Percentiles rank a stretch among this genome's conserved stretches.
phyloP scores from a whole-genome alignment of 1,140 invertebrate genomes.

The Lasaia peninsularis region DNA sequence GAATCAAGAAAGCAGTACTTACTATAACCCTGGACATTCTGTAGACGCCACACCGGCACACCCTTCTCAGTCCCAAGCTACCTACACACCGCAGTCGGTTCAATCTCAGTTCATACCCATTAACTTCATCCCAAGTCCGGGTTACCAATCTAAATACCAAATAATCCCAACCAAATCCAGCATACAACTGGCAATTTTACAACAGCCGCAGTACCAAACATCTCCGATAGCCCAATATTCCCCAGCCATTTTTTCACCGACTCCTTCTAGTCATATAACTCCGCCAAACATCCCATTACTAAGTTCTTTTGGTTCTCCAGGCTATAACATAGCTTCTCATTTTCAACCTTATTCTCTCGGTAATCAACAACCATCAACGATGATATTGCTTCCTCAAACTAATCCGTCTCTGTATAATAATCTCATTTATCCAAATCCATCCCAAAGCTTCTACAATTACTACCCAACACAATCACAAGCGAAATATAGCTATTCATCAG shows the following conservation, averaged over 20 bases:
- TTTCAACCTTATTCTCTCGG: slow-evolving; percentile 43
- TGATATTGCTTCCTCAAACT: slow-evolving; percentile 56
- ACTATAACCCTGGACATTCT: slow-evolving; percentile 39
- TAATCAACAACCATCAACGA: slow-evolving; percentile 48
- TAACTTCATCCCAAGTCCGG: slow-evolving; percentile 57
- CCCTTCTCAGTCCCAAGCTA: slow-evolving; percentile 27
- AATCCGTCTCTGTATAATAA: slow-evolving; percentile 57
- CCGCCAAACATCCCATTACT: slow-evolving; percentile 26
- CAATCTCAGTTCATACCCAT: slow-evolving; percentile 59
- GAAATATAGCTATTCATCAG: slow-evolving; percentile 54
- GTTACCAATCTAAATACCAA: slow-evolving; percentile 65
- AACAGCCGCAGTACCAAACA: slow-evolving; percentile 38
- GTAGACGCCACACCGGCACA: slow-evolving; percentile 27
- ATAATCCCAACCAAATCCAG: slow-evolving; percentile 45
- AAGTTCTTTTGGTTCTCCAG: slow-evolving; percentile 28
- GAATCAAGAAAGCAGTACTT: slow-evolving; percentile 46
- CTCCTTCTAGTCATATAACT: slow-evolving; percentile 34
- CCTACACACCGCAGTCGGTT: slow-evolving; percentile 34
- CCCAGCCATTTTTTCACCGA: slow-evolving; percentile 39
- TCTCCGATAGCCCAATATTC: slow-evolving; percentile 42
- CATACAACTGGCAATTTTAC: slow-evolving; percentile 54
- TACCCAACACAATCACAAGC: slow-evolving; percentile 60
- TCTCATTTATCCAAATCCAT: slow-evolving; percentile 46
- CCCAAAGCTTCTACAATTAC: slow-evolving; percentile 64
- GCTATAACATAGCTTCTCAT: slow-evolving; percentile 41